Evolutionary conservation across 2,113 vertebrate species (phyloP), one percentile per base, ranked within the genome.

Genomic region (Sylvia atricapilla): DNA sequence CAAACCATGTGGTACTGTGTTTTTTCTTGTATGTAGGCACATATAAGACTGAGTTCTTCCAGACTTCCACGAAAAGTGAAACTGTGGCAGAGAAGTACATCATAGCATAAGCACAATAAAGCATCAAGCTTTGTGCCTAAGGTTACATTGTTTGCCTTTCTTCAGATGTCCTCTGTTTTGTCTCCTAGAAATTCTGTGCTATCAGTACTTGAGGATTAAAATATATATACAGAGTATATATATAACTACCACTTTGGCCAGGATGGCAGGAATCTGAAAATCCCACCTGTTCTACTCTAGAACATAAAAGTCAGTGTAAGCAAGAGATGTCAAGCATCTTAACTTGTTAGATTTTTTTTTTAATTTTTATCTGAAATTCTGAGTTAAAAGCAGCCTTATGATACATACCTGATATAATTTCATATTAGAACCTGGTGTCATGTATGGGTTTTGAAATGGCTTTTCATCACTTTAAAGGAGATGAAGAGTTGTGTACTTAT

Each of bases 61-160:
- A 91, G 49, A 25, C 10, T 84, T 68, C 37, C 37, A 68, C 0
- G 18, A 52, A 87, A 67, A 74, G 14, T 53, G 9, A 8, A 52
- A 56, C 25, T 13, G 49, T n/a, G 24, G 18, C 33, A 52, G 30
- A 50, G 35, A 80, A 60, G 20, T 49, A 22, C 33, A 59, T 58
- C 12, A 30, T 27, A 69, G 44, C 4, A 50, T 27, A 62, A 81
- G 5, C 14, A 73, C 17, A 49, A 37, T 1, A 31, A 2, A 0
- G 0, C 30, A 53, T 27, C 12, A 37, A 37, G 23, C 22, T 74
- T 66, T 91, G 12, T 46, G 11, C 43, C 14, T 59, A 46, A 7
- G 18, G 27, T 59, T 58, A 35, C 4, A 10, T 11, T 13, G 13
- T 24, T 64, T 60, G 11, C 11, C 27, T 74, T 84, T 74, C 43